These are phyloP conservation scores for Scomber colias DNA, from an alignment of 2,113 vertebrate species.

Conservation along the genomic window DNA sequence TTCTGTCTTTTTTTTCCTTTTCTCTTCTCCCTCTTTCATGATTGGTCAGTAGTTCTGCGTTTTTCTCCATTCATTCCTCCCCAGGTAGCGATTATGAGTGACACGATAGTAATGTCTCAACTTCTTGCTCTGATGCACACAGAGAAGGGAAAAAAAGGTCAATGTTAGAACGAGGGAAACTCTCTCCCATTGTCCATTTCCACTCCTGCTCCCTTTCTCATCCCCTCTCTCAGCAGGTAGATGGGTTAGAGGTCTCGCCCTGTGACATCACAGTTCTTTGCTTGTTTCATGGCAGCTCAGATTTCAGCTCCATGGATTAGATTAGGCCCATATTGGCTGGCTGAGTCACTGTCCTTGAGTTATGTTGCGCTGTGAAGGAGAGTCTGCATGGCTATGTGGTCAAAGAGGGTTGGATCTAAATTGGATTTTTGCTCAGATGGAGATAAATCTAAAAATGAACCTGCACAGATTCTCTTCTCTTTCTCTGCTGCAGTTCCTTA, in stretches of 20 bases:
- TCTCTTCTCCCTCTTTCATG: neutral
- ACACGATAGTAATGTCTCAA: slow-evolving; percentile 39
- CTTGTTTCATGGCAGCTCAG: slow-evolving; percentile 55
- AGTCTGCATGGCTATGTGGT: slow-evolving; percentile 47
- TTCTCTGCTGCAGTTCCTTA: slow-evolving; percentile 7
- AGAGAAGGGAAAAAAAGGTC: slow-evolving; percentile 5
- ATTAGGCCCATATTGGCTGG: slow-evolving; percentile 62
- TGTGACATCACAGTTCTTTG: slow-evolving; percentile 58
- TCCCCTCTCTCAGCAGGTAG: slow-evolving; percentile 52
- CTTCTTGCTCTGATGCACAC: slow-evolving; percentile 50
- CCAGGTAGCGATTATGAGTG: slow-evolving; percentile 36
- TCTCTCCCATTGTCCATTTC: neutral
- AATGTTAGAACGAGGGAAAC: slow-evolving; percentile 6
- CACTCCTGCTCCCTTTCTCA: slow-evolving; percentile 8
- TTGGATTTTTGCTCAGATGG: slow-evolving; percentile 66
- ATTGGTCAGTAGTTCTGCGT: slow-evolving; percentile 9
- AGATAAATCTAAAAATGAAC: slow-evolving; percentile 61
- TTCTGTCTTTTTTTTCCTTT: neutral
- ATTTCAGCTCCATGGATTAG: slow-evolving; percentile 64
- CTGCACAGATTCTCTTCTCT: slow-evolving; percentile 5
- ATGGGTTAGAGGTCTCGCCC: slow-evolving; percentile 36
- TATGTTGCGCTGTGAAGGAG: slow-evolving; percentile 48
- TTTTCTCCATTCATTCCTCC: slow-evolving; percentile 18
- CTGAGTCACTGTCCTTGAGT: slow-evolving; percentile 75
- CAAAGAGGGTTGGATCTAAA: slow-evolving; percentile 58